Conservation (phyloP, 2,113 vertebrate species). For the Dunckerocampus dactyliophorus region DNA sequence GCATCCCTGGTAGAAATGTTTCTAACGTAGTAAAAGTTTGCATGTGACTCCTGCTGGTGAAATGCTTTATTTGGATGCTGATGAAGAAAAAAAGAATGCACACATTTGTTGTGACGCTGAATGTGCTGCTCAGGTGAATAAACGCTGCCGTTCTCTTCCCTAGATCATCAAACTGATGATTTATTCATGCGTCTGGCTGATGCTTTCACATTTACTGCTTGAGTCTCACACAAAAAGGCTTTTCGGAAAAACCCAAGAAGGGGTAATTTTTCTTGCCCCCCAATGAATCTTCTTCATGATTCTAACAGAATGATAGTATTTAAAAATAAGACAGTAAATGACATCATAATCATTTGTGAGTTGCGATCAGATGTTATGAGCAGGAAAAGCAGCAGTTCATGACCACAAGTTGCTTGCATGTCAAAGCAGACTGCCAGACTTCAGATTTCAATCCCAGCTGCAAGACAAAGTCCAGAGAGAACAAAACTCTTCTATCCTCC, state of each 20-base stretch:
- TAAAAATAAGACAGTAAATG: not conserved
- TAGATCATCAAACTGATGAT: too few species aligned
- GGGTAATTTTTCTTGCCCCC: too few species aligned
- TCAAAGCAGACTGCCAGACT: conserved; percentile 24
- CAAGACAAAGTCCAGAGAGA: conserved; percentile 4
- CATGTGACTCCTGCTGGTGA: conserved; percentile 15
- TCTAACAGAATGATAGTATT: too few species aligned
- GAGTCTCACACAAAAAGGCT: too few species aligned
- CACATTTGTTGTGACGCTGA: not conserved
- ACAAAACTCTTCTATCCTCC: not conserved
- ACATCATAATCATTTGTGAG: conserved; percentile 10
- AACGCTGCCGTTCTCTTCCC: too few species aligned
- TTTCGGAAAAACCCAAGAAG: too few species aligned
- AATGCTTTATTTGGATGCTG: conserved; percentile 9
- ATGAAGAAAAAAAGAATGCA: conserved; percentile 1
- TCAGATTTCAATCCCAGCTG: conserved; percentile 9
- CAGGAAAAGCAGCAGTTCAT: conserved; percentile 34
- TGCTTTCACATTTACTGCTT: too few species aligned
- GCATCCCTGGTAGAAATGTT: not conserved
- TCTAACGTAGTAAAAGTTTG: conserved; percentile 39
- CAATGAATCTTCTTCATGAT: conserved; percentile 14
- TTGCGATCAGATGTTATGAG: conserved; percentile 15
- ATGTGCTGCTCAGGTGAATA: too few species aligned
- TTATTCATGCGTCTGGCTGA: too few species aligned
- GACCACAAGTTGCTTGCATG: conserved; percentile 9